Base-by-base conservation (phyloP, 2,888 invertebrate genomes). In the Caenorhabditis doughertyi region DNA sequence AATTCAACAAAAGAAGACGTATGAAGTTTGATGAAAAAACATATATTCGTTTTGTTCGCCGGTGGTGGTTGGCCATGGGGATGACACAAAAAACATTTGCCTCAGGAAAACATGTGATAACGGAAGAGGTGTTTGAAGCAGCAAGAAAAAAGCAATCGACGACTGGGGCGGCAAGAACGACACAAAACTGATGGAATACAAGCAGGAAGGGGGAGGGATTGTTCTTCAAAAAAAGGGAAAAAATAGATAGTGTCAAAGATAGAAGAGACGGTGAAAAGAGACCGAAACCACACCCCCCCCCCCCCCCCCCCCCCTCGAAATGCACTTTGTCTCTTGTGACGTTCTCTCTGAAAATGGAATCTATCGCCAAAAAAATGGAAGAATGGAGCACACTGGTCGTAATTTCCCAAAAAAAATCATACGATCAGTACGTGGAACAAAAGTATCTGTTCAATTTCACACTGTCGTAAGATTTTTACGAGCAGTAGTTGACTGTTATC, bases 401-500 rank as follows among this genome's bases (percentile, higher is more conserved):
- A 11, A 16, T n/a, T n/a, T n/a, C n/a, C n/a, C n/a, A n/a, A n/a
- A n/a, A n/a, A n/a, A 11, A 42, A 60, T 60, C 42, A n/a, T 23
- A 23, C 42, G 35, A 39, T 39, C 39, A 39, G 39, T 16, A 39
- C 18, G 21, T 3, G 13, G 23, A 42, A 25, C 8, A 16, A 23
- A 60, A 23, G 11, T 3, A 39, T 25, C 60, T 58, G 58, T 58
- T 21, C 35, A 2, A n/a, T 32, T 18, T 29, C 11, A 39, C 39
- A 42, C 42, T 23, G n/a, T 60, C 60, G 42, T 25, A 42, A 60
- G 60, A 60, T 25, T 60, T 55, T 60, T 27, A 60, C 60, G 60
- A 60, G 60, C 60, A 60, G 60, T 42, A 60, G 60, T 60, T 60
- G 42, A n/a, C 42, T 42, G 60, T 60, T 60, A 60, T 60, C 60